Evolutionary conservation across 1,140 invertebrate species (phyloP).

Genomic region (Planococcus citri): DNA sequence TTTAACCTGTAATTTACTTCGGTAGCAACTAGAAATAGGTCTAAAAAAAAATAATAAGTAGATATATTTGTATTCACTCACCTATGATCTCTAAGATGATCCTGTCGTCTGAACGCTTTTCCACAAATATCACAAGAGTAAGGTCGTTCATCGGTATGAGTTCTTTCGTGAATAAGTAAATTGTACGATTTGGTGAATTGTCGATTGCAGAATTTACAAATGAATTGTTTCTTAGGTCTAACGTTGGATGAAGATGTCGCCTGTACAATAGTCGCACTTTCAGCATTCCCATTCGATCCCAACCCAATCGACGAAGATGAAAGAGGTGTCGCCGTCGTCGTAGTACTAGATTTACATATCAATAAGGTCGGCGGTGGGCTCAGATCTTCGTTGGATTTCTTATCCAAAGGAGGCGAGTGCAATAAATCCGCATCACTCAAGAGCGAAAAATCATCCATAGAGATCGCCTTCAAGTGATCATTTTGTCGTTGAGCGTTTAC

Average conservation of each 20-base stretch:
- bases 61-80: too few relatives aligned
- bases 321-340: not conserved
- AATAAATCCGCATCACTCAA: slow-evolving; percentile 23
- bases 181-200: slow-evolving; percentile 98
- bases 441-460: slow-evolving; percentile 29
- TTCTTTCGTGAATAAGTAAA: slow-evolving; percentile 90
- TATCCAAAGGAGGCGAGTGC: not conserved
- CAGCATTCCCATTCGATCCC: slow-evolving; percentile 33
- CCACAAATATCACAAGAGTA: slow-evolving; percentile 95
- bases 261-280: slow-evolving; percentile 30
- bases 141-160: slow-evolving; percentile 93
- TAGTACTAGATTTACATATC: not conserved
- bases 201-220: slow-evolving; percentile 89
- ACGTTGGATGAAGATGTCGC: slow-evolving; percentile 35
- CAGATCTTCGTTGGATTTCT: not conserved
- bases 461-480: slow-evolving; percentile 34
- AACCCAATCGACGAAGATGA: slow-evolving; percentile 33
- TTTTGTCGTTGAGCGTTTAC: slow-evolving; percentile 34
- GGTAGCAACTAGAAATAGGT: too few relatives aligned
- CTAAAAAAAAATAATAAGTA: too few relatives aligned
- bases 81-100: slow-evolving; percentile 40
- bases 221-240: slow-evolving; percentile 55
- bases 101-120: slow-evolving; percentile 50
- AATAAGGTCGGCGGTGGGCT: slow-evolving; percentile 7
- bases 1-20: too few relatives aligned